These are phyloP conservation scores for Physocephala rufipes DNA, from an alignment of 2,888 invertebrate species.

Conservation along the genomic window DNA sequence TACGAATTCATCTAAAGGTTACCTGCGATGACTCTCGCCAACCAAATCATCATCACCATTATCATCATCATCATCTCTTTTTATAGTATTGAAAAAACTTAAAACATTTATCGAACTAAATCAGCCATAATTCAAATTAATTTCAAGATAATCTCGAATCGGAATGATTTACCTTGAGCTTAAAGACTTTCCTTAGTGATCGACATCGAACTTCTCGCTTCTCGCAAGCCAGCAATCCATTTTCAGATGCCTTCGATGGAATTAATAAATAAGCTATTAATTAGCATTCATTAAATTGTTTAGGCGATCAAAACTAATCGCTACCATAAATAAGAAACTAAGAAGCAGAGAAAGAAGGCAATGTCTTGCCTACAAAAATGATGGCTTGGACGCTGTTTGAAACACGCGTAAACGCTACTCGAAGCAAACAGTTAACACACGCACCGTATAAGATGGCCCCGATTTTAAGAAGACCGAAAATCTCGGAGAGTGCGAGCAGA, in stretches of 20 bases:
- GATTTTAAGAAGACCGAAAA: conserved; percentile 59
- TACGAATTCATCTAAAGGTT: too few species aligned
- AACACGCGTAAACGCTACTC: not conserved
- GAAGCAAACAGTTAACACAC: conserved; percentile 7
- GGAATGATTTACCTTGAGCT: too few species aligned
- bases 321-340: conserved; percentile 30
- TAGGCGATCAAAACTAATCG: conserved; percentile 33
- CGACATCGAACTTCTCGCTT: too few species aligned
- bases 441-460: conserved; percentile 52
- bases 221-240: not conserved
- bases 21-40: too few species aligned
- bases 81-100: too few species aligned
- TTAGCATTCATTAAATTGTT: conserved; percentile 27
- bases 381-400: not conserved
- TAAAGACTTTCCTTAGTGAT: too few species aligned
- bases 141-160: too few species aligned
- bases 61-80: too few species aligned
- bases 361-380: too few species aligned
- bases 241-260: not conserved
- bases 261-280: conserved; percentile 29
- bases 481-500: not conserved
- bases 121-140: too few species aligned
- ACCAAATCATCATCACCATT: too few species aligned
- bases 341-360: not conserved
- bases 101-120: too few species aligned